phyloP scores from a whole-genome alignment of 2,797 vertebrate genomes.

The Aldrovandia affinis region DNA sequence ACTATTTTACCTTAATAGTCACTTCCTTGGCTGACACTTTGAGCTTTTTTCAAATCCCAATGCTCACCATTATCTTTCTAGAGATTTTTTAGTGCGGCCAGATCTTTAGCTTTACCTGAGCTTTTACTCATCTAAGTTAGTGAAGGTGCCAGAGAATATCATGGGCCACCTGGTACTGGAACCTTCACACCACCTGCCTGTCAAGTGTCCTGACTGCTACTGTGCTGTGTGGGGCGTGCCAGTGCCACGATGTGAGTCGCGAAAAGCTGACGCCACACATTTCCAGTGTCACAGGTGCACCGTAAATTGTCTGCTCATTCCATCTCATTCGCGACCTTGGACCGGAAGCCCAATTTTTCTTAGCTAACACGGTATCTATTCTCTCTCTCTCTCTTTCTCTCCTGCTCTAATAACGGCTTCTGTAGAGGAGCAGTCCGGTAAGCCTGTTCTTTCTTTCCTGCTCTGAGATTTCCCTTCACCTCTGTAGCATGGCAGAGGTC shows the following conservation, averaged over 20 bases:
- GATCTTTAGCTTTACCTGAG: neutral
- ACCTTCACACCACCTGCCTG: neutral
- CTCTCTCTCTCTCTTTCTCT: constrained; percentile 53
- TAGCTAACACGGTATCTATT: constrained; percentile 28
- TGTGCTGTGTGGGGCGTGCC: neutral
- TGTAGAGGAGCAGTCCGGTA: constrained; percentile 97
- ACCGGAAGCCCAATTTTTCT: neutral
- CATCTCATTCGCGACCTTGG: neutral
- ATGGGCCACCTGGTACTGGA: neutral
- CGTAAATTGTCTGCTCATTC: neutral
- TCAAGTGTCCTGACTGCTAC: neutral
- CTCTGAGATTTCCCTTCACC: constrained; percentile 24
- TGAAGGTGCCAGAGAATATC: neutral
- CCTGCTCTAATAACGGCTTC: constrained; percentile 66
- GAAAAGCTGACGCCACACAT: neutral
- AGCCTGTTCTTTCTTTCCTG: constrained; percentile 67
- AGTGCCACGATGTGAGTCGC: neutral
- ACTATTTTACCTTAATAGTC: neutral
- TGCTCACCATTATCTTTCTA: neutral
- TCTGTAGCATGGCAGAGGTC: constrained; percentile 31
- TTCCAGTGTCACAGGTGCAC: neutral
- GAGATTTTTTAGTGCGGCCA: neutral
- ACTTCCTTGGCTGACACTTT: neutral
- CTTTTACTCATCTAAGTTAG: neutral
- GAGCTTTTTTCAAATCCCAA: neutral